Conservation (phyloP, 2,888 invertebrate genomes). For the Punctoribates punctum region DNA sequence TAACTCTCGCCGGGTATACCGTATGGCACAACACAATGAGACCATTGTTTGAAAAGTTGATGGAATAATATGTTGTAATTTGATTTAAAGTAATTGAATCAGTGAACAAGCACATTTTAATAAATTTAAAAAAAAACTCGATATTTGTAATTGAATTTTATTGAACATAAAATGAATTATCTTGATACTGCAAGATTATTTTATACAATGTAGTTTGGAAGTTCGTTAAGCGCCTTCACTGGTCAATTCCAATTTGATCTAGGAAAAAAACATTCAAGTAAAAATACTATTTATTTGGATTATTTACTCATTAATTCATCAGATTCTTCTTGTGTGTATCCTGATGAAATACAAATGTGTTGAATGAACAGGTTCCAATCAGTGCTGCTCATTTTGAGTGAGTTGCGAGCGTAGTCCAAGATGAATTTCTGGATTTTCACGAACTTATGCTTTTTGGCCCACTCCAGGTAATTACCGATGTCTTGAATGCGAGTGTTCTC, state of each 20-base stretch:
- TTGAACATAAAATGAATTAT: too few species aligned
- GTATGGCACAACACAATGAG: conserved; percentile 9
- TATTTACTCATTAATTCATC: too few species aligned
- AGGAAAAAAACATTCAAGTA: too few species aligned
- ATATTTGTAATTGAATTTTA: too few species aligned
- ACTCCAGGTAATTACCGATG: not conserved
- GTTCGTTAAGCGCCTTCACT: too few species aligned
- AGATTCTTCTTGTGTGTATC: not conserved
- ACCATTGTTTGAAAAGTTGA: not conserved
- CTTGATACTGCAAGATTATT: too few species aligned
- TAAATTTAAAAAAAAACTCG: too few species aligned
- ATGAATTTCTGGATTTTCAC: not conserved
- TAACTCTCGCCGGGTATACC: not conserved
- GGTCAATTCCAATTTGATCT: too few species aligned
- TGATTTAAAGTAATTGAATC: too few species aligned
- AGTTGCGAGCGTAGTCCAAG: not conserved
- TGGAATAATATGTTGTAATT: not conserved
- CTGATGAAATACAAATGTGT: not conserved
- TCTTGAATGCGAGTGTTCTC: not conserved
- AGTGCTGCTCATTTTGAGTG: not conserved
- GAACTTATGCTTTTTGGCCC: not conserved
- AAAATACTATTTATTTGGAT: too few species aligned
- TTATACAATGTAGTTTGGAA: too few species aligned
- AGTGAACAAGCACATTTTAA: too few species aligned
- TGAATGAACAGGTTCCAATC: not conserved